A percentile compares a stretch with the other conserved stretches of the same genome.
Evolutionary conservation across 1,140 invertebrate genomes (phyloP).

Genomic region (Drosophila sechellia): DNA sequence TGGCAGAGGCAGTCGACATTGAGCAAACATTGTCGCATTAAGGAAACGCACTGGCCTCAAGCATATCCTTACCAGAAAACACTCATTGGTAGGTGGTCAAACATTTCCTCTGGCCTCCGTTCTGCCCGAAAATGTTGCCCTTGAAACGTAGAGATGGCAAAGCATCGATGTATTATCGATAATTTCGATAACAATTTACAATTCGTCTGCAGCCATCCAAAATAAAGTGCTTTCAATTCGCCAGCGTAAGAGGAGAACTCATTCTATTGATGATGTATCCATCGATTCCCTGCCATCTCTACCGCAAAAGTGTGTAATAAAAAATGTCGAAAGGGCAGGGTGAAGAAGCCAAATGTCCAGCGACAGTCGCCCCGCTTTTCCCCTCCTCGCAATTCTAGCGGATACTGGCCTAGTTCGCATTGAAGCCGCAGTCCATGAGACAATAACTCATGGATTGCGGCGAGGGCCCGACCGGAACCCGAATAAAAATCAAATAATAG

Average conservation of each 20-base stretch:
- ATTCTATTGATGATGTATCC: too few species aligned
- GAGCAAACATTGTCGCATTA: conserved; percentile 67
- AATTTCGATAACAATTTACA: not conserved
- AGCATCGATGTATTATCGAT: not conserved
- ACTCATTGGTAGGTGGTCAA: conserved; percentile 20
- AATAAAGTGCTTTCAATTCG: too few species aligned
- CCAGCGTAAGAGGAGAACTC: too few species aligned
- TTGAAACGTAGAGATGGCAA: not conserved
- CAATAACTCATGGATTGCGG: conserved; percentile 67
- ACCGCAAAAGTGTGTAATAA: conserved; percentile 39
- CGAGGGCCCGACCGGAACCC: conserved; percentile 41
- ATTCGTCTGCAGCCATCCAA: not conserved
- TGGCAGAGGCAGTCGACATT: conserved; percentile 60
- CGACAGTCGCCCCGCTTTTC: conserved; percentile 26
- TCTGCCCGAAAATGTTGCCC: not conserved
- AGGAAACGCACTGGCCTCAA: conserved; percentile 67
- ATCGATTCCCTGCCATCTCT: not conserved
- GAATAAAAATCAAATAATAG: conserved; percentile 80
- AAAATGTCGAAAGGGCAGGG: conserved; percentile 25
- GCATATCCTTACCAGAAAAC: conserved; percentile 56
- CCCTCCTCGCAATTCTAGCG: conserved; percentile 6
- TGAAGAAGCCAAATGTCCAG: conserved; percentile 35
- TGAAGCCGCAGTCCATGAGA: conserved; percentile 65
- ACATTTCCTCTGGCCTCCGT: conserved; percentile 21
- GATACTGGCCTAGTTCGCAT: conserved; percentile 69